phyloP scores from a whole-genome alignment of 2,797 vertebrate genomes.

The Etheostoma nigrum region DNA sequence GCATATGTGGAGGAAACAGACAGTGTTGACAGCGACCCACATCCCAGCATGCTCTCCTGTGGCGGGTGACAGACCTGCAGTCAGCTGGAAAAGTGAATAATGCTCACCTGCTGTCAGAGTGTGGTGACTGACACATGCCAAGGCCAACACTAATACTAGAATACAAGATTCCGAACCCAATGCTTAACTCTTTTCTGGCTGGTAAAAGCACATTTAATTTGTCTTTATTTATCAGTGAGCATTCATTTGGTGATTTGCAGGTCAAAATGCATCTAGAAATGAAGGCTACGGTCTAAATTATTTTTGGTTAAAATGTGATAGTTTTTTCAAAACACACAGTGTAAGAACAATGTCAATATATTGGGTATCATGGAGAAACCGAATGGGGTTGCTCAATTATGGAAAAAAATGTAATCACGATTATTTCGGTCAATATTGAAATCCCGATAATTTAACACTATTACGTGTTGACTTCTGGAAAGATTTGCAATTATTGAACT shows the following conservation, averaged over 20 bases:
- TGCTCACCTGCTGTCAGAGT: constrained; percentile 55
- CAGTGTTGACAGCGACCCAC: constrained; percentile 54
- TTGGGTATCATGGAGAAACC: neutral
- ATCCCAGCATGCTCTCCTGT: constrained; percentile 64
- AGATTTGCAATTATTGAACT: too few relatives aligned
- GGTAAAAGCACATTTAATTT: neutral
- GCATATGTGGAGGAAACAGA: constrained; percentile 61
- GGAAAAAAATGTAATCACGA: too few relatives aligned
- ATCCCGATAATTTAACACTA: too few relatives aligned
- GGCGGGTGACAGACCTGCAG: constrained; percentile 62
- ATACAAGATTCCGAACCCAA: neutral
- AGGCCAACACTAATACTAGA: neutral
- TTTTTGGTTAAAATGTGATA: neutral
- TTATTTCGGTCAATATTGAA: too few relatives aligned
- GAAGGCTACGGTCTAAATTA: neutral
- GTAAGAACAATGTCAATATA: neutral
- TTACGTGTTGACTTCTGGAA: too few relatives aligned
- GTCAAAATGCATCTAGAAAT: neutral
- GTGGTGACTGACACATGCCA: constrained; percentile 50
- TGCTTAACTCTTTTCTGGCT: neutral
- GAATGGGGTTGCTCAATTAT: too few relatives aligned
- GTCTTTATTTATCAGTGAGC: neutral
- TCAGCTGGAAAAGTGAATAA: constrained; percentile 53
- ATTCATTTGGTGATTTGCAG: neutral
- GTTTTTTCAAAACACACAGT: neutral